Evolutionary conservation across 2,888 invertebrate species (phyloP), one percentile per base, ranked within the genome.

Genomic region (Drosophila pseudotalamancana): DNA sequence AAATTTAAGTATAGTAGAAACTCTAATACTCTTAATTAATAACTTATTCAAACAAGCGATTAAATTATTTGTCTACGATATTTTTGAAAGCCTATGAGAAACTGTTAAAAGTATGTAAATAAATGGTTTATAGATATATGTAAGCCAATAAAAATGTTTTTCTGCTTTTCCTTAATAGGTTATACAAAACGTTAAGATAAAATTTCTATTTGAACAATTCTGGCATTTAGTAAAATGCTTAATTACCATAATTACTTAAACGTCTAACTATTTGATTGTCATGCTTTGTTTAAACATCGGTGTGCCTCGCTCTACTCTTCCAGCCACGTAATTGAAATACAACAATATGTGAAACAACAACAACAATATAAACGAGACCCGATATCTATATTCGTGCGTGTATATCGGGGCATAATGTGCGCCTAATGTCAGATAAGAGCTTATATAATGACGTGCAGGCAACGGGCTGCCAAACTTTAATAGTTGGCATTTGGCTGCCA

Each of bases 381-480:
- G 55, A 29, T 57, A 23, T 56, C 19, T 46, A 49, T 18, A 1
- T 16, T 0, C 35, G 34, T 54, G 9, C 55, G 12, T 46, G 54
- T 34, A 43, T 39, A 42, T 49, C 23, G 40, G 29, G 60, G 51
- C 66, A 46, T 64, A 77, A 71, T 77, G 71, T 74, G 72, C 63
- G 43, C 72, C 67, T 71, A 68, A 71, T 71, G 65, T 45, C 72
- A 63, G 72, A 68, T 80, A 80, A 74, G 57, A 56, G 82, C 67
- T 76, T 69, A 76, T 78, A 67, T 59, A 64, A 87, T 82, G 59
- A 78, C 86, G 76, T 76, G 62, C 78, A 50, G 63, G 35, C 61
- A 31, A 57, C 32, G 63, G 37, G 40, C 25, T 39, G 27, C 51
- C 46, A 37, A 48, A 62, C 48, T 49, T 43, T 18, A 25, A 55